phyloP scores from a whole-genome alignment of 2,888 invertebrate species.

The Harmothoe impar region DNA sequence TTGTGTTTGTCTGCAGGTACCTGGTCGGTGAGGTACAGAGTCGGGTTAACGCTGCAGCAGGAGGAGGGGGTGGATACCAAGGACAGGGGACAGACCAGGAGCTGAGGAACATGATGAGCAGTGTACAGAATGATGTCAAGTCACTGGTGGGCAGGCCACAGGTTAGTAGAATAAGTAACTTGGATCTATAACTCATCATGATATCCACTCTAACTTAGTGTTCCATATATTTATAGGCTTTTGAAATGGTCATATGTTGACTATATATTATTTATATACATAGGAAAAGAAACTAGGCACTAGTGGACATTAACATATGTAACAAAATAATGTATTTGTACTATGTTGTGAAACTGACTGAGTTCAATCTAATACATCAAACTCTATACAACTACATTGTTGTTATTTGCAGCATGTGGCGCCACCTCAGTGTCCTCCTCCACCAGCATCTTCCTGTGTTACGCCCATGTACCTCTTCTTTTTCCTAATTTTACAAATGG shows the following conservation, averaged over 20 bases:
- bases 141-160: conserved; percentile 52
- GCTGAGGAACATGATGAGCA: conserved; percentile 58
- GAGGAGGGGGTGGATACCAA: conserved; percentile 62
- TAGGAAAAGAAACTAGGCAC: too few species aligned
- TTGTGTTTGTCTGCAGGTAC: conserved; percentile 43
- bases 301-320: too few species aligned
- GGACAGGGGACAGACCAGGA: conserved; percentile 35
- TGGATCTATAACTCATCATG: background rate
- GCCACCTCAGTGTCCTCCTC: conserved; percentile 72
- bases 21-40: conserved; percentile 64
- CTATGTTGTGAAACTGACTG: too few species aligned
- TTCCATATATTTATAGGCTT: background rate
- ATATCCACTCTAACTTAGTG: background rate
- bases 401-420: conserved; percentile 51
- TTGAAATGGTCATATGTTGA: too few species aligned
- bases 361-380: too few species aligned
- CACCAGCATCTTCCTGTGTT: conserved; percentile 73
- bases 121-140: conserved; percentile 66
- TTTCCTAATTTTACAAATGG: conserved; percentile 75
- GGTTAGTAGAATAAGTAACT: conserved; percentile 18
- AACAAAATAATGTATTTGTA: too few species aligned
- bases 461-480: conserved; percentile 77
- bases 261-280: too few species aligned
- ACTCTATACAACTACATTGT: background rate
- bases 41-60: conserved; percentile 31